Evolutionary conservation across 2,113 vertebrate genomes (phyloP).

Genomic region (Corythornis vintsioides): DNA sequence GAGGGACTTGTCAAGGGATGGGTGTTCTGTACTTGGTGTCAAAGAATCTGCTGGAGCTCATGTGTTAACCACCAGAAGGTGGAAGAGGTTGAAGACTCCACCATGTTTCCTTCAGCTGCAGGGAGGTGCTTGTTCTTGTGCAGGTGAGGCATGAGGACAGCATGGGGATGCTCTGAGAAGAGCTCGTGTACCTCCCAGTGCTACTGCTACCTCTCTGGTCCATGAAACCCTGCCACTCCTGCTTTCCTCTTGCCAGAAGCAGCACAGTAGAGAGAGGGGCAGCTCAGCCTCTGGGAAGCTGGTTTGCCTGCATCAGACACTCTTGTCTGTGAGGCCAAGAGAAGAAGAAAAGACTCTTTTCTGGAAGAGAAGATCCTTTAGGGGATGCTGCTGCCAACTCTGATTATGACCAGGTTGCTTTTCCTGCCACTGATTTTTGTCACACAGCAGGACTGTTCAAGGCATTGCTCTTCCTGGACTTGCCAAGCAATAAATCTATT

Average conservation of each 20-base stretch:
- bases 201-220: not conserved
- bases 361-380: not conserved
- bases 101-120: not conserved
- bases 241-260: not conserved
- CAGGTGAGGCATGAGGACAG: not conserved
- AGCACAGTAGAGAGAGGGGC: not conserved
- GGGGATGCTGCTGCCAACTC: not conserved
- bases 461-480: not conserved
- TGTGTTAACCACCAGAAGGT: not conserved
- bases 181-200: not conserved
- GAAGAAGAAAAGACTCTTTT: not conserved
- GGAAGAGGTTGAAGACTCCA: not conserved
- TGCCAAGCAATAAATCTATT: not conserved
- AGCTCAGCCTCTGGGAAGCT: not conserved
- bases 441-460: not conserved
- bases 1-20: not conserved
- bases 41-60: not conserved
- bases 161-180: not conserved
- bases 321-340: not conserved
- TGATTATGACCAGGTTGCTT: not conserved
- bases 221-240: not conserved
- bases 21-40: not conserved
- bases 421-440: not conserved
- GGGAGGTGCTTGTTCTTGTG: not conserved
- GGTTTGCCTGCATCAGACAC: not conserved